Conservation (phyloP, 1,140 invertebrate species). For the Heliconius congener region DNA sequence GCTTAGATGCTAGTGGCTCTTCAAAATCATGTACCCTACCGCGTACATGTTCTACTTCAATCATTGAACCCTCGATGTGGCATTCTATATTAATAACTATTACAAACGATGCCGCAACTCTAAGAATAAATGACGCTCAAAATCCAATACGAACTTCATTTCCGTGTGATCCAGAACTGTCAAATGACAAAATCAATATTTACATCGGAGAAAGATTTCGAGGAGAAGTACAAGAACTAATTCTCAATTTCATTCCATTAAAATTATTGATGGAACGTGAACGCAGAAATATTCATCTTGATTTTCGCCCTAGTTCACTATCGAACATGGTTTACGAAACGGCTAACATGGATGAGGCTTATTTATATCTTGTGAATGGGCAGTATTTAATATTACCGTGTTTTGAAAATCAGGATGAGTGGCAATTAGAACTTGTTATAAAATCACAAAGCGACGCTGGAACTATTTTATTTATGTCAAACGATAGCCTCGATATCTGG, state of each 20-base stretch:
- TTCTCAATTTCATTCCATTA: conserved; percentile 68
- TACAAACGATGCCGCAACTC: conserved; percentile 54
- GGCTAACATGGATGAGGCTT: conserved; percentile 61
- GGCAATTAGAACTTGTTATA: conserved; percentile 64
- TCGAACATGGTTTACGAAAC: conserved; percentile 68
- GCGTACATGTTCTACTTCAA: conserved; percentile 53
- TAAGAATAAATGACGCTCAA: conserved; percentile 61
- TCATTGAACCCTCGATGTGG: conserved; percentile 59
- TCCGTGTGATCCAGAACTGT: conserved; percentile 63
- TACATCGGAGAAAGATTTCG: conserved; percentile 64
- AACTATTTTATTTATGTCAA: conserved; percentile 58
- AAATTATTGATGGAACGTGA: conserved; percentile 49
- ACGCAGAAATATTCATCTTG: conserved; percentile 24
- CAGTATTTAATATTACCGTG: conserved; percentile 66
- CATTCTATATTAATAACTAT: conserved; percentile 61
- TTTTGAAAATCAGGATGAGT: conserved; percentile 56
- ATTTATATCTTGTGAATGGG: conserved; percentile 53
- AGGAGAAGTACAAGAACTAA: conserved; percentile 68
- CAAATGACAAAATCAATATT: conserved; percentile 56
- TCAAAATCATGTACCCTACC: conserved; percentile 54
- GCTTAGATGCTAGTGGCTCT: conserved; percentile 60
- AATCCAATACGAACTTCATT: conserved; percentile 51
- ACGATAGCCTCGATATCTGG: conserved; percentile 49
- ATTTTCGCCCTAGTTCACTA: conserved; percentile 51
- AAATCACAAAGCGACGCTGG: conserved; percentile 58